Evolutionary conservation across 2,888 invertebrate genomes (phyloP).

Genomic region (Zelleria hepariella): DNA sequence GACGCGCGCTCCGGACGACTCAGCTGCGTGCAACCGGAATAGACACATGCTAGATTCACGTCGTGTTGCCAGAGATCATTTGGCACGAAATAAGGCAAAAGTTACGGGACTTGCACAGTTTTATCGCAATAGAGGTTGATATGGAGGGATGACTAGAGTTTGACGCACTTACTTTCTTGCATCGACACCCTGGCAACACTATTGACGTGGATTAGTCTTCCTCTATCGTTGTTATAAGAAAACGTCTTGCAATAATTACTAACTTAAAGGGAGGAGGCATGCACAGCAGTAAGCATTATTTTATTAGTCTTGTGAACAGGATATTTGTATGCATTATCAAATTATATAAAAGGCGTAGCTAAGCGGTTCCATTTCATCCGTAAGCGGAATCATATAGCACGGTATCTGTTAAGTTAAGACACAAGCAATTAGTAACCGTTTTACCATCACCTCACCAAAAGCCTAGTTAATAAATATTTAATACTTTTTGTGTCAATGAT

Average conservation of each 20-base stretch:
- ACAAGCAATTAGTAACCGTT: not conserved
- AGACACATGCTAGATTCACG: not conserved
- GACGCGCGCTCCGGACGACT: slow-evolving; percentile 13
- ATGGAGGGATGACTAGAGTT: too few species aligned
- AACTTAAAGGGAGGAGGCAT: not conserved
- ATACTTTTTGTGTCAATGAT: too few species aligned
- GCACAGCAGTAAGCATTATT: not conserved
- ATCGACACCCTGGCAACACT: not conserved
- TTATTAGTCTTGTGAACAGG: not conserved
- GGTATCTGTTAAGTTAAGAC: not conserved
- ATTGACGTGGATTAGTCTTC: not conserved
- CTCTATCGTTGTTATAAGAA: not conserved
- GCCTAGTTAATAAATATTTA: too few species aligned
- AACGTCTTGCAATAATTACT: not conserved
- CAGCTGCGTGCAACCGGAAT: slow-evolving; percentile 18
- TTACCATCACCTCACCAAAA: too few species aligned
- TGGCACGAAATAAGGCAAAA: slow-evolving; percentile 5
- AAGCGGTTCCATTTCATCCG: not conserved
- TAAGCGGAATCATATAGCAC: not conserved
- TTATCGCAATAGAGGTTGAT: too few species aligned
- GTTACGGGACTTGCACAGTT: too few species aligned
- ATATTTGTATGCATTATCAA: not conserved
- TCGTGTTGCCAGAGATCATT: too few species aligned
- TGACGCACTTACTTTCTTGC: too few species aligned
- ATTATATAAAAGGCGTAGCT: not conserved